A percentile compares a stretch with the other conserved stretches of the same genome.
phyloP scores from a whole-genome alignment of 2,888 invertebrate species.

The Neuroscelio doddi region DNA sequence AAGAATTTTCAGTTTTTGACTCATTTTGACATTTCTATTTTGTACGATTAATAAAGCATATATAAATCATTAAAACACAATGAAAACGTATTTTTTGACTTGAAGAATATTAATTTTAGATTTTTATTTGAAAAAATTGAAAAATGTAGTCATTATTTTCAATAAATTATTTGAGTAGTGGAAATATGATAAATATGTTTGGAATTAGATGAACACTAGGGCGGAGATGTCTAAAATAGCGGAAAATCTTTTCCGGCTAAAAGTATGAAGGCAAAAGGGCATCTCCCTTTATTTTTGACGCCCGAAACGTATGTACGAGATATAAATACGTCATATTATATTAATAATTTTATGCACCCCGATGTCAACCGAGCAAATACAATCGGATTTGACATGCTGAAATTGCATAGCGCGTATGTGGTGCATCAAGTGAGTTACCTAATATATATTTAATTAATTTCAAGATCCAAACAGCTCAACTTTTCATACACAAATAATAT shows the following conservation, averaged over 20 bases:
- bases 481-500: too few species aligned
- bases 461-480: not conserved
- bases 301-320: conserved; percentile 27
- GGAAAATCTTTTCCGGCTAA: conserved; percentile 48
- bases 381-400: conserved; percentile 62
- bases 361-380: conserved; percentile 55
- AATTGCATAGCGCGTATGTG: conserved; percentile 55
- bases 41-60: not conserved
- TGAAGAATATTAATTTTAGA: not conserved
- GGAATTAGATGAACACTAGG: conserved; percentile 9
- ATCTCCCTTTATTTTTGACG: conserved; percentile 35
- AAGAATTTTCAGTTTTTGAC: not conserved
- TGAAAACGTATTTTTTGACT: not conserved
- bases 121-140: conserved; percentile 10
- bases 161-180: not conserved
- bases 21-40: not conserved
- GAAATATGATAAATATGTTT: not conserved
- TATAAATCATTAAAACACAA: not conserved
- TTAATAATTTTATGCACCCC: conserved; percentile 68
- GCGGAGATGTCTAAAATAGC: conserved; percentile 21
- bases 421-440: conserved; percentile 63
- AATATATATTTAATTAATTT: conserved; percentile 70
- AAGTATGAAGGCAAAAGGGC: conserved; percentile 20
- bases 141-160: too few species aligned
- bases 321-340: conserved; percentile 46